Conservation (phyloP, 2,797 vertebrate genomes). For the Oryzias dopingdopingensis region DNA sequence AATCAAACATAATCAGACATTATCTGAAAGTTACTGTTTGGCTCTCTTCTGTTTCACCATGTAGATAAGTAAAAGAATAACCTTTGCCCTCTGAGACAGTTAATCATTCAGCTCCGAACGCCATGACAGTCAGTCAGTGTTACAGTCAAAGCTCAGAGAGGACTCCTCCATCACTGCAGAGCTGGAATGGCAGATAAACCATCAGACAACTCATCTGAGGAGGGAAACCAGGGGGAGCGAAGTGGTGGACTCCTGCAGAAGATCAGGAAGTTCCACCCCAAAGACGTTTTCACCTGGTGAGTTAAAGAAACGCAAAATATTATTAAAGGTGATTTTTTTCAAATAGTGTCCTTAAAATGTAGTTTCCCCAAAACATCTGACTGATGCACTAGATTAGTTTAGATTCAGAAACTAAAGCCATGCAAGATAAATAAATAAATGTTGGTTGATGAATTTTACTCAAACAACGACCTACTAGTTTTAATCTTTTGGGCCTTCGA, state of each 20-base stretch:
- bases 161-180: conserved; percentile 14
- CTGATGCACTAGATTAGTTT: no score
- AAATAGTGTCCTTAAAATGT: not conserved
- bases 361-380: no score
- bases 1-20: no score
- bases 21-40: no score
- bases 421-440: no score
- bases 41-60: no score
- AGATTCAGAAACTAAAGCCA: no score
- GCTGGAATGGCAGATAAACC: conserved; percentile 23
- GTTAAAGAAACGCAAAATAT: conserved; percentile 19
- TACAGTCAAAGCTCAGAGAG: not conserved
- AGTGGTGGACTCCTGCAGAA: conserved; percentile 17
- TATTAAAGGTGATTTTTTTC: not conserved
- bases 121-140: not conserved
- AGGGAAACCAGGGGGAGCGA: not conserved
- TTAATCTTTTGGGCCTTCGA: no score
- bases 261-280: conserved; percentile 44
- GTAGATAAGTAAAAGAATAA: conserved; percentile 34
- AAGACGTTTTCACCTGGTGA: conserved; percentile 72
- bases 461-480: no score
- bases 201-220: conserved; percentile 1
- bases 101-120: conserved; percentile 73
- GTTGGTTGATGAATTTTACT: no score
- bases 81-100: conserved; percentile 66